Evolutionary conservation across 2,797 vertebrate genomes (phyloP).

Genomic region (Coendou prehensilis): DNA sequence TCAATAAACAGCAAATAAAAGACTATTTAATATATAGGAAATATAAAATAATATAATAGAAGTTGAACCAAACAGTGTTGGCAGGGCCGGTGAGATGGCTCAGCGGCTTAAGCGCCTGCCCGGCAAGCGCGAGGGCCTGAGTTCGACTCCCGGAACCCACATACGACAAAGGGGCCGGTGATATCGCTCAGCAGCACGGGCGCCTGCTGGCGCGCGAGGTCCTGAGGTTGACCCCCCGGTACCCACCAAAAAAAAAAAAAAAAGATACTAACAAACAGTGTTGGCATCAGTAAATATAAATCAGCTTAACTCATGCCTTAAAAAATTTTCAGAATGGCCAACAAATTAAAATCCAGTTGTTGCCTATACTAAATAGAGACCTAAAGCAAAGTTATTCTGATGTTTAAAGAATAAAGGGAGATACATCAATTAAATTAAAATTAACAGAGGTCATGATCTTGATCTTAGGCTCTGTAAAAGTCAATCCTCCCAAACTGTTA

Average conservation of each 20-base stretch:
- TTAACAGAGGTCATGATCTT: neutral
- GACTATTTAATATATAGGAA: neutral
- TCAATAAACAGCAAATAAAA: slow-evolving; percentile 1
- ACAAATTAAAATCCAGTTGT: slow-evolving; percentile 17
- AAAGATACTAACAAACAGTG: too few species aligned
- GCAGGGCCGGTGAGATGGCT: too few species aligned
- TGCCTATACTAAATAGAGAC: neutral
- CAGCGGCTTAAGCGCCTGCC: too few species aligned
- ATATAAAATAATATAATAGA: slow-evolving; percentile 5
- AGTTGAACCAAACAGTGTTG: neutral
- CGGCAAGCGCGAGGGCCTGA: too few species aligned
- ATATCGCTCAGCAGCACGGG: too few species aligned
- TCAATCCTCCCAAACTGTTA: neutral
- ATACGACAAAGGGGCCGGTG: too few species aligned
- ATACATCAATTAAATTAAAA: neutral
- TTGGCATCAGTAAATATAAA: neutral
- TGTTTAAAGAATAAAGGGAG: neutral
- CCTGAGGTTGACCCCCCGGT: too few species aligned
- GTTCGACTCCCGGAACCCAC: too few species aligned
- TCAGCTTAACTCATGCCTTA: neutral
- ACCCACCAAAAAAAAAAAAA: too few species aligned
- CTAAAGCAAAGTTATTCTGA: neutral
- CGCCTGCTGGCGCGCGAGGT: too few species aligned
- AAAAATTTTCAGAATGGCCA: neutral
- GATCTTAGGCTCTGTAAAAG: neutral